phyloP scores from a whole-genome alignment of 1,140 invertebrate species.

The Monomorium pharaonis region DNA sequence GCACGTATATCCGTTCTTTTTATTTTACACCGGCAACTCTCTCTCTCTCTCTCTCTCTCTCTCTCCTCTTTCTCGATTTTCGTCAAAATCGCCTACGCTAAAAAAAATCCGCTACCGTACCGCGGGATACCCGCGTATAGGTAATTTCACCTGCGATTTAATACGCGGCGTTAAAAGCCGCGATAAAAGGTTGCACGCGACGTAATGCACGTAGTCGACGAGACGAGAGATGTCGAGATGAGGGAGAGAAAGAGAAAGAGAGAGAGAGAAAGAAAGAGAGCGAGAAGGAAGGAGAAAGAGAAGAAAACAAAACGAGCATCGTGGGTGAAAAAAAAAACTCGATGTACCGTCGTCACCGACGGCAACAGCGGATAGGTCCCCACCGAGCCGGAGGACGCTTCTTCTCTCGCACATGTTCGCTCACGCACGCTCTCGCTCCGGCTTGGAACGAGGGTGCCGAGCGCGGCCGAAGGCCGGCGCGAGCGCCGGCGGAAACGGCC shows the following conservation, averaged over 20 bases:
- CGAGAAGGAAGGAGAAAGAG: not conserved
- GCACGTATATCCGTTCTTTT: too few relatives aligned
- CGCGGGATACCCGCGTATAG: not conserved
- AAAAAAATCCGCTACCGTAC: not conserved
- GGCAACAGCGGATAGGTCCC: slow-evolving; percentile 33
- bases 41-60: too few relatives aligned
- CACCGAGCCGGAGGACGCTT: not conserved
- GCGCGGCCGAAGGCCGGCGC: slow-evolving; percentile 58
- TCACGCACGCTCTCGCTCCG: slow-evolving; percentile 6
- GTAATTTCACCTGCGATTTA: slow-evolving; percentile 32
- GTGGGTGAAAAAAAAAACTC: slow-evolving; percentile 42
- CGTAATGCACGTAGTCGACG: slow-evolving; percentile 27
- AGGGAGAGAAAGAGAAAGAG: not conserved
- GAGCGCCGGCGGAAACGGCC: slow-evolving; percentile 61
- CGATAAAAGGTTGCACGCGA: slow-evolving; percentile 43
- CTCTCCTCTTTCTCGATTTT: too few relatives aligned
- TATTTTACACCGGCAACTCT: too few relatives aligned
- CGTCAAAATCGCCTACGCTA: not conserved
- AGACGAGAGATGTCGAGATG: not conserved
- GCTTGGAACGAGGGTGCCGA: slow-evolving; percentile 11
- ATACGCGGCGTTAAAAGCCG: slow-evolving; percentile 39
- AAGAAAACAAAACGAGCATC: slow-evolving; percentile 52
- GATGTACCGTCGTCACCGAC: slow-evolving; percentile 39
- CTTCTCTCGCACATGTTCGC: not conserved
- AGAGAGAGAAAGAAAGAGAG: not conserved